Percentiles rank a stretch among this genome's conserved stretches.
phyloP scores from a whole-genome alignment of 1,140 invertebrate genomes.

The Drosophila watanabei region DNA sequence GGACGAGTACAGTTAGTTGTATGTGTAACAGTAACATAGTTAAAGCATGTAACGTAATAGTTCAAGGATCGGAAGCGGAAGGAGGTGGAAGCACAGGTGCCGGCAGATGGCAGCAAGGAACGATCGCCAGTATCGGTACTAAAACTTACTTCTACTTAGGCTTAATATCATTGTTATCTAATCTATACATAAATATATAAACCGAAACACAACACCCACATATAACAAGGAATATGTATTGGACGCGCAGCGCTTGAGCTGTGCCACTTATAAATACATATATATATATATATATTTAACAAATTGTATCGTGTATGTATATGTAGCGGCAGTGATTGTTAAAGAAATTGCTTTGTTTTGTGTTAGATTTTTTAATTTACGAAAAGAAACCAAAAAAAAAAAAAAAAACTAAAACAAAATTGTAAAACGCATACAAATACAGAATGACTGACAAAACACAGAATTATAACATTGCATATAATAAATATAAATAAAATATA shows the following conservation, averaged over 20 bases:
- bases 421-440: constrained; percentile 81
- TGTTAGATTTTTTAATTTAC: constrained; percentile 84
- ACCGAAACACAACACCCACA: constrained; percentile 44
- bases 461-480: constrained; percentile 84
- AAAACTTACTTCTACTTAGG: constrained; percentile 75
- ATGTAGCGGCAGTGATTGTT: constrained; percentile 84
- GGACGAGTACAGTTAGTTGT: constrained; percentile 74
- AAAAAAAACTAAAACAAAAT: constrained; percentile 46
- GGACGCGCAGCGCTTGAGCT: constrained; percentile 49
- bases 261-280: constrained; percentile 42
- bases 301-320: constrained; percentile 82
- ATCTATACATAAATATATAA: constrained; percentile 72
- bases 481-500: constrained; percentile 82
- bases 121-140: constrained; percentile 69
- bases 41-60: constrained; percentile 77
- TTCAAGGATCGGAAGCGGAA: constrained; percentile 51
- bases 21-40: constrained; percentile 75
- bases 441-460: constrained; percentile 85
- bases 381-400: constrained; percentile 51
- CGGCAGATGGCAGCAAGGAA: constrained; percentile 30
- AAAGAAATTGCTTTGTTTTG: constrained; percentile 82
- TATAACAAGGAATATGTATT: constrained; percentile 69
- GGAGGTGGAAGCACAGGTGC: constrained; percentile 39
- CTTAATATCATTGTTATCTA: constrained; percentile 84
- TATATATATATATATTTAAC: constrained; percentile 66